Conservation (phyloP, 2,113 vertebrate species). For the Meleagris gallopavo region DNA sequence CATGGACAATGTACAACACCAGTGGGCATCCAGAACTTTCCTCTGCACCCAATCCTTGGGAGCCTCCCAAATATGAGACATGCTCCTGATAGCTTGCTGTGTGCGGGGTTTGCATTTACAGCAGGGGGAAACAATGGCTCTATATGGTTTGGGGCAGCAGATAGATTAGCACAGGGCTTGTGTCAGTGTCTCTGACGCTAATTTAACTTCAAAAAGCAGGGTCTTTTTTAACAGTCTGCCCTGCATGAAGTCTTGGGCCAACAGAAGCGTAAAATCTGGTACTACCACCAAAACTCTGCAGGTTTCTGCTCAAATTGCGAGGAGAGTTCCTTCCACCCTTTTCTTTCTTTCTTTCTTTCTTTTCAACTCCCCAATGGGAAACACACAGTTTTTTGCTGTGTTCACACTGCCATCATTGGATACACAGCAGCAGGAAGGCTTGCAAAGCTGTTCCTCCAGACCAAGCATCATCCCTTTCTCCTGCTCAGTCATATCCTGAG, state of each 20-base stretch:
- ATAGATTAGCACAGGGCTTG: neutral
- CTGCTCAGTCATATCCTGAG: rapidly evolving
- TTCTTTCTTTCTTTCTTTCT: no score
- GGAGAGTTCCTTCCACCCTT: neutral
- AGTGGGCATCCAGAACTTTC: slow-evolving; percentile 7
- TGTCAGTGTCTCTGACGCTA: slow-evolving; percentile 22
- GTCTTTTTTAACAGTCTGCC: neutral
- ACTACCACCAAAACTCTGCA: neutral
- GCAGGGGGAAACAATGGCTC: slow-evolving; percentile 24
- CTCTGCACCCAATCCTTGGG: neutral
- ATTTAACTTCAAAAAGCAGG: neutral
- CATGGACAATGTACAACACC: neutral
- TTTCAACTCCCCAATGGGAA: neutral
- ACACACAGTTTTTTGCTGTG: neutral
- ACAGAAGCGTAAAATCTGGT: neutral
- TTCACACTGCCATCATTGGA: neutral
- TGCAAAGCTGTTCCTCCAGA: neutral
- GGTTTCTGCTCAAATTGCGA: neutral
- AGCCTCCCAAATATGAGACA: neutral
- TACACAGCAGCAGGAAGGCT: neutral
- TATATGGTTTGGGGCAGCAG: neutral
- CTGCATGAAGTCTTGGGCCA: neutral
- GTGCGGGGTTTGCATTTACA: neutral
- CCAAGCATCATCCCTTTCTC: neutral
- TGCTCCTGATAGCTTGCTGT: slow-evolving; percentile 28